Evolutionary conservation across 2,113 vertebrate genomes (phyloP).

Genomic region (Microtus oregoni): DNA sequence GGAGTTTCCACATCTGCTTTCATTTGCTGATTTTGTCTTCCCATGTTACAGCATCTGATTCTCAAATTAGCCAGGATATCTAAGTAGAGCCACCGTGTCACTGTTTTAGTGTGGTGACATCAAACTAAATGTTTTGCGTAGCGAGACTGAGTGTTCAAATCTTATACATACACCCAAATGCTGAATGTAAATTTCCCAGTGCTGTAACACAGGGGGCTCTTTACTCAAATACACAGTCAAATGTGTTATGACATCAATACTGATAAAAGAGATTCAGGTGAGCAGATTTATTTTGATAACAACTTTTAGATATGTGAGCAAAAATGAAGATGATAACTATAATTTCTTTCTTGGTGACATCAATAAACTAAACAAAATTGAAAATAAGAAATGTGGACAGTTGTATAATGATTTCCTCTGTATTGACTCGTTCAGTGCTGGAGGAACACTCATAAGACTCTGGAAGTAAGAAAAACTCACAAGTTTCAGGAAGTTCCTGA

Average conservation of each 20-base stretch:
- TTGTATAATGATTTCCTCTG: background rate
- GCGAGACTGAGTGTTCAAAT: background rate
- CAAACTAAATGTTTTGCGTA: background rate
- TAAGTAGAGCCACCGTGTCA: background rate
- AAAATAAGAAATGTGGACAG: background rate
- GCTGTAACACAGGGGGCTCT: background rate
- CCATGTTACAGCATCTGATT: background rate
- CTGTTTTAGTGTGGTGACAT: background rate
- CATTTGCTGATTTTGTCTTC: background rate
- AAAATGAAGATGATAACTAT: background rate
- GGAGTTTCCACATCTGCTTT: background rate
- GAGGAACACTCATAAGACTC: background rate
- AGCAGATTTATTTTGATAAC: background rate
- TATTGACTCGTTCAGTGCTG: background rate
- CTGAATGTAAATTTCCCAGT: background rate
- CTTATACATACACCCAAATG: background rate
- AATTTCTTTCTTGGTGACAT: background rate
- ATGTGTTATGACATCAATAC: background rate
- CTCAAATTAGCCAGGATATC: background rate
- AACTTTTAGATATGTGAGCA: constrained; percentile 23
- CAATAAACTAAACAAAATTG: background rate
- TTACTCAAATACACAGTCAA: background rate
- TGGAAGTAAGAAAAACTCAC: background rate
- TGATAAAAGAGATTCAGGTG: background rate
- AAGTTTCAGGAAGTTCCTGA: background rate